phyloP scores from a whole-genome alignment of 2,113 vertebrate genomes.

The Camarhynchus parvulus region DNA sequence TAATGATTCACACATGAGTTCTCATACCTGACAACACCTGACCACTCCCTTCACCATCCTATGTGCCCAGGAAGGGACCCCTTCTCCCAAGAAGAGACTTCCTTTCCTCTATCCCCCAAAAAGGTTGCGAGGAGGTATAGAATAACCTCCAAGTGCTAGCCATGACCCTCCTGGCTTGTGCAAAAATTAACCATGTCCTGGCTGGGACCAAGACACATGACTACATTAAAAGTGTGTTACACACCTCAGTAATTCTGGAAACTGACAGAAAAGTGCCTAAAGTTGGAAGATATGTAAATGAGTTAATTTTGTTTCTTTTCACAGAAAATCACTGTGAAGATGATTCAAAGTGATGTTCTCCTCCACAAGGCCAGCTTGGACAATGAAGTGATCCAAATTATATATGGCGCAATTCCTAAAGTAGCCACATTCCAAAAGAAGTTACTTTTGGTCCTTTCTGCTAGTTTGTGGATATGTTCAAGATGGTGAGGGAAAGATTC shows the following conservation, averaged over 20 bases:
- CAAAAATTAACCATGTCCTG: neutral
- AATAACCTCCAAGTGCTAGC: neutral
- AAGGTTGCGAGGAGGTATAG: rapidly evolving
- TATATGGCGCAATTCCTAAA: neutral
- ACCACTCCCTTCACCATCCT: neutral
- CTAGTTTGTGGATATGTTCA: neutral
- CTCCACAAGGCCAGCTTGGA: neutral
- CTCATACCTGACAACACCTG: neutral
- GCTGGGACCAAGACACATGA: neutral
- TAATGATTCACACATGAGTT: rapidly evolving
- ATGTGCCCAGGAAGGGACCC: neutral
- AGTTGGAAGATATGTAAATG: neutral
- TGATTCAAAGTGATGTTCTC: neutral
- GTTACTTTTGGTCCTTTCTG: neutral
- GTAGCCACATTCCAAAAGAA: neutral
- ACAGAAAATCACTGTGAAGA: neutral
- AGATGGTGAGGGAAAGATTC: neutral
- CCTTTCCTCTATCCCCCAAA: neutral
- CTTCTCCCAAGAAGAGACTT: neutral
- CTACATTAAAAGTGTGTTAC: neutral
- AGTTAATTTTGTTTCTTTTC: neutral
- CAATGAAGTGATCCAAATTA: neutral
- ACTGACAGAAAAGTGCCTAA: neutral
- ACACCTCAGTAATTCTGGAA: neutral
- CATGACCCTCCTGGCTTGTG: neutral